These are phyloP conservation scores for Neoascia interrupta DNA, from an alignment of 2,888 invertebrate species.

Conservation along the genomic window DNA sequence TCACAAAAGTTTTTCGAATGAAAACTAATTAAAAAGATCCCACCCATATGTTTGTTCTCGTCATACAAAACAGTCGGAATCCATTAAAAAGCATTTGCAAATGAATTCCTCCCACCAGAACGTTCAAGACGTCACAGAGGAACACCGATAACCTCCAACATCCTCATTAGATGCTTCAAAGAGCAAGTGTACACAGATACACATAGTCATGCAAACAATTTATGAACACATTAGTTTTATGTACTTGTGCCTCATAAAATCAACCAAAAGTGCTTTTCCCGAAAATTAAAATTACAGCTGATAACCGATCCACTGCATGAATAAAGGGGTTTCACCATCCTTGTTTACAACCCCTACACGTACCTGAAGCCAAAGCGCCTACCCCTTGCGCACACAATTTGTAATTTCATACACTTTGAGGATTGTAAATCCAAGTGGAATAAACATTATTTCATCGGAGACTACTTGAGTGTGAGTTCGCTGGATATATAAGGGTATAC, in stretches of 20 bases:
- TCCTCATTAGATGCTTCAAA: neutral
- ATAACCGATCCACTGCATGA: conserved; percentile 31
- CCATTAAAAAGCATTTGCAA: conserved; percentile 12
- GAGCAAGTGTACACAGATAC: neutral
- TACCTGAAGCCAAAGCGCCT: too few relatives aligned
- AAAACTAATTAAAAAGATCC: too few relatives aligned
- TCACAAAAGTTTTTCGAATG: too few relatives aligned
- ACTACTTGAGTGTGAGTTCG: neutral
- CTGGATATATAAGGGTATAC: neutral
- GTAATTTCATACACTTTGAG: conserved; percentile 33
- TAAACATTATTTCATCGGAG: conserved; percentile 31
- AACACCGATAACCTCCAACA: neutral
- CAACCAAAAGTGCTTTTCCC: conserved; percentile 14
- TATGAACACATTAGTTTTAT: conserved; percentile 34
- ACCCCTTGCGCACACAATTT: conserved; percentile 23
- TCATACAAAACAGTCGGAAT: conserved; percentile 6
- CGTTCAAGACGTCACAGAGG: neutral
- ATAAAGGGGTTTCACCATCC: neutral
- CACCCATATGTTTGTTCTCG: too few relatives aligned
- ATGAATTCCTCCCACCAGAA: neutral
- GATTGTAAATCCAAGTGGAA: conserved; percentile 37
- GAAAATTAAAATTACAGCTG: conserved; percentile 43
- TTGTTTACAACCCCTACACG: too few relatives aligned
- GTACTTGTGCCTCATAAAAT: neutral
- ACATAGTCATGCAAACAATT: conserved; percentile 8